phyloP scores from a whole-genome alignment of 2,888 invertebrate species.

The Nematopogon swammerdamellus region DNA sequence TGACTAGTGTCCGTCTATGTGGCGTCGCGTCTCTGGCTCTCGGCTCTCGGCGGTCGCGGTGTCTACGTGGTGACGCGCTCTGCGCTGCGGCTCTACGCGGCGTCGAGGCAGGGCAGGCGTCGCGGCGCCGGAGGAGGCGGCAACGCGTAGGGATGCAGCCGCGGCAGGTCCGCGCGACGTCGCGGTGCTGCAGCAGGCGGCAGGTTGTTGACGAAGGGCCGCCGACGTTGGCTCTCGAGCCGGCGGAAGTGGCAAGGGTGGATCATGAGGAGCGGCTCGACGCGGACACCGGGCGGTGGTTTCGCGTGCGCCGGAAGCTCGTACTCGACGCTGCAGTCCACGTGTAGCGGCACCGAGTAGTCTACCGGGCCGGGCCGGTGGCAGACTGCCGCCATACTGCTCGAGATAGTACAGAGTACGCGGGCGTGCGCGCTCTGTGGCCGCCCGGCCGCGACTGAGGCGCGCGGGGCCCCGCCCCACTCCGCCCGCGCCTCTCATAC shows the following conservation, averaged over 20 bases:
- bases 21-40: slow-evolving; percentile 1
- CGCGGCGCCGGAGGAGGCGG: slow-evolving; percentile 1
- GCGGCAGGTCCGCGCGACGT: slow-evolving; percentile 4
- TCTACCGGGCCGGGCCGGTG: slow-evolving; percentile 25
- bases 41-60: background rate
- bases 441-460: background rate
- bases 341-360: slow-evolving; percentile 67
- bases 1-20: slow-evolving; percentile 11
- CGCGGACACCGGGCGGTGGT: slow-evolving; percentile 64
- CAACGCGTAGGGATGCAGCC: slow-evolving; percentile 3
- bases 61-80: slow-evolving; percentile 5
- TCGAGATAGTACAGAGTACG: background rate
- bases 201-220: slow-evolving; percentile 68
- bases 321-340: slow-evolving; percentile 75
- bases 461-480: background rate
- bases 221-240: slow-evolving; percentile 65
- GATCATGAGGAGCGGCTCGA: slow-evolving; percentile 72
- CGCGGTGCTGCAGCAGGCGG: slow-evolving; percentile 28
- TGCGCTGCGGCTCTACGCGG: slow-evolving; percentile 6
- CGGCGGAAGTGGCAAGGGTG: slow-evolving; percentile 73
- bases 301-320: slow-evolving; percentile 72
- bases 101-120: slow-evolving; percentile 6
- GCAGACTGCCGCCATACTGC: background rate
- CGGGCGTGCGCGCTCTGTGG: background rate
- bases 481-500: background rate